Conservation (phyloP, 92 coral and sea anemone species). For the Palythoa caribaeorum region DNA sequence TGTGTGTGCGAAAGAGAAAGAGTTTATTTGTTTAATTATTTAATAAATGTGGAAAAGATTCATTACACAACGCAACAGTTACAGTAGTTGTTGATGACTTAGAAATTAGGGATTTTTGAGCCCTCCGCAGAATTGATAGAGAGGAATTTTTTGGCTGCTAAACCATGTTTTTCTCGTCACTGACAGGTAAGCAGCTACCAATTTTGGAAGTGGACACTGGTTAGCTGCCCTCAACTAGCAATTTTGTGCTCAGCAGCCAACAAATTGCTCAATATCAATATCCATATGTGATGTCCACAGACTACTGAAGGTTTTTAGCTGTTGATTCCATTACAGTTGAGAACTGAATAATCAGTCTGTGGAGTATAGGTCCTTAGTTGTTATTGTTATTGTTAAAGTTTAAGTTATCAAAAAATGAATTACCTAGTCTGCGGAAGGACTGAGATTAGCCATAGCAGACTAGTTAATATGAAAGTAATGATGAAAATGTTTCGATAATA, state of each 20-base stretch:
- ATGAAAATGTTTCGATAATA: not conserved
- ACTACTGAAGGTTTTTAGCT: conserved; percentile 7
- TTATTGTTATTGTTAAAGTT: conserved; percentile 21
- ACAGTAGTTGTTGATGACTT: too few species aligned
- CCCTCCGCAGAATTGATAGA: too few species aligned
- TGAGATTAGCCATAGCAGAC: conserved; percentile 13
- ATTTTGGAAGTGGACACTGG: conserved; percentile 7
- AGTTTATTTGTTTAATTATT: too few species aligned
- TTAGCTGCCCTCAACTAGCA: not conserved
- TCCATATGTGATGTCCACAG: not conserved
- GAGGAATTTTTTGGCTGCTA: too few species aligned
- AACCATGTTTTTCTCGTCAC: not conserved
- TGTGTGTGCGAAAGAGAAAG: too few species aligned
- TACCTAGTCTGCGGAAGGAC: not conserved
- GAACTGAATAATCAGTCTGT: not conserved
- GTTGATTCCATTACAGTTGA: conserved; percentile 2
- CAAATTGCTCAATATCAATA: not conserved
- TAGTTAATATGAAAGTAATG: conserved; percentile 11
- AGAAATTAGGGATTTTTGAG: too few species aligned
- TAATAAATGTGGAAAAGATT: too few species aligned
- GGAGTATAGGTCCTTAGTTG: not conserved
- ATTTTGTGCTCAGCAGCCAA: not conserved
- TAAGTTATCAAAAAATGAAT: conserved; percentile 6
- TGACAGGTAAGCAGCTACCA: not conserved
- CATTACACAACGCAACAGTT: too few species aligned